Conservation (phyloP, 2,113 vertebrate genomes). For the Paracanthobrama guichenoti region DNA sequence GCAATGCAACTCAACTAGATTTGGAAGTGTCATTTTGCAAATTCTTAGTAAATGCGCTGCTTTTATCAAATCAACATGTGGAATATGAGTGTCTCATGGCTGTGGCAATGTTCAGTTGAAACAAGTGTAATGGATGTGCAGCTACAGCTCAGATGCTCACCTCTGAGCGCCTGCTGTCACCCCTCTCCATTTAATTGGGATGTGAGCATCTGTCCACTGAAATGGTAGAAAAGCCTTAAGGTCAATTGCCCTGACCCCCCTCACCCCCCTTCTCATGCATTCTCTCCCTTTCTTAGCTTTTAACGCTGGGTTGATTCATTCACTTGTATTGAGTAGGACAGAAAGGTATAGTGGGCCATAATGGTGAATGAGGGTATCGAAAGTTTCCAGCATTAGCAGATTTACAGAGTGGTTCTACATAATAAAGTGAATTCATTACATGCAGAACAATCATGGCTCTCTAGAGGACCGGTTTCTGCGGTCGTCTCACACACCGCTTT, state of each 20-base stretch:
- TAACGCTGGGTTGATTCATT: conserved; percentile 35
- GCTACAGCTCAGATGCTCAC: conserved; percentile 38
- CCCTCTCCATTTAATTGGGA: conserved; percentile 57
- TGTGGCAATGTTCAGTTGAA: background rate
- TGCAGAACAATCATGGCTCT: conserved; percentile 52
- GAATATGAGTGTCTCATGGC: background rate
- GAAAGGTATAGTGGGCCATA: background rate
- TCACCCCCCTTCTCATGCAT: conserved; percentile 17
- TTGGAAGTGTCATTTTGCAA: background rate
- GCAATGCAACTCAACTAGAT: too few species aligned
- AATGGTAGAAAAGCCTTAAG: conserved; percentile 31
- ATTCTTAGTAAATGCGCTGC: conserved; percentile 18
- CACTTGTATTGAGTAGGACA: conserved; percentile 4
- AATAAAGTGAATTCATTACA: conserved; percentile 57
- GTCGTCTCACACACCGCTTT: conserved; percentile 61
- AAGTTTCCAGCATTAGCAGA: conserved; percentile 32
- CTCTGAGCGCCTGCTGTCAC: conserved; percentile 47
- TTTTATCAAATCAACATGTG: background rate
- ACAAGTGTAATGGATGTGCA: background rate
- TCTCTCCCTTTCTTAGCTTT: conserved; percentile 45
- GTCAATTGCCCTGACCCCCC: conserved; percentile 24
- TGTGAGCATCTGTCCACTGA: conserved; percentile 53
- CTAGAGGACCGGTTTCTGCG: conserved; percentile 39
- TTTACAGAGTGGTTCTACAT: conserved; percentile 40
- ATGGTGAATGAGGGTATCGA: conserved; percentile 16